These are phyloP conservation scores for Sisyra terminalis DNA, from an alignment of 2,888 invertebrate species.

Conservation along the genomic window DNA sequence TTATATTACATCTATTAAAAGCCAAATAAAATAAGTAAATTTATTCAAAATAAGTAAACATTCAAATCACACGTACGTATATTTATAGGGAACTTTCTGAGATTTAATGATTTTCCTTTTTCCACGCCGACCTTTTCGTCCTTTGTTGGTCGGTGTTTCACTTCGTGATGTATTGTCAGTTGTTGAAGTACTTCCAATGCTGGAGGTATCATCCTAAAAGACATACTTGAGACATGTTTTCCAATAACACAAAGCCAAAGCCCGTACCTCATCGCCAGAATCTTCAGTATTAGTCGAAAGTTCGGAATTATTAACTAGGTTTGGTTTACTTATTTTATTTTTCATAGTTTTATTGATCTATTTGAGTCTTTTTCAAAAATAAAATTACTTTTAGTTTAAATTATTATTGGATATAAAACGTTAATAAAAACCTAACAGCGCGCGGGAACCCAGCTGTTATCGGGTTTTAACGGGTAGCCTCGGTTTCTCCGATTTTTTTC, in stretches of 20 bases:
- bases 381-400: background rate
- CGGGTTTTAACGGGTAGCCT: background rate
- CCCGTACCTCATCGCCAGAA: conserved; percentile 32
- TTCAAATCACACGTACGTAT: conserved; percentile 41
- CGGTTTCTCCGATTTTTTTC: background rate
- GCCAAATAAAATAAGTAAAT: background rate
- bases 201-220: conserved; percentile 56
- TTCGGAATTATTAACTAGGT: conserved; percentile 15
- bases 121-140: conserved; percentile 33
- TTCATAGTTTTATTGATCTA: conserved; percentile 8
- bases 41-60: too few relatives aligned
- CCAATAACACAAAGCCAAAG: background rate
- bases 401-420: background rate
- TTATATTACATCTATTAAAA: conserved; percentile 50
- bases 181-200: conserved; percentile 64
- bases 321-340: conserved; percentile 3
- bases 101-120: conserved; percentile 41
- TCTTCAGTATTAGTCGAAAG: conserved; percentile 30
- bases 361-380: background rate
- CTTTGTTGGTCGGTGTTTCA: conserved; percentile 59
- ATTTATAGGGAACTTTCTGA: conserved; percentile 61
- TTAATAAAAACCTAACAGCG: background rate
- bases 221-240: background rate
- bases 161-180: conserved; percentile 67
- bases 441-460: background rate